Percentiles rank a stretch among this genome's conserved stretches.
phyloP scores from a whole-genome alignment of 2,797 vertebrate species.

The Falco novaeseelandiae region DNA sequence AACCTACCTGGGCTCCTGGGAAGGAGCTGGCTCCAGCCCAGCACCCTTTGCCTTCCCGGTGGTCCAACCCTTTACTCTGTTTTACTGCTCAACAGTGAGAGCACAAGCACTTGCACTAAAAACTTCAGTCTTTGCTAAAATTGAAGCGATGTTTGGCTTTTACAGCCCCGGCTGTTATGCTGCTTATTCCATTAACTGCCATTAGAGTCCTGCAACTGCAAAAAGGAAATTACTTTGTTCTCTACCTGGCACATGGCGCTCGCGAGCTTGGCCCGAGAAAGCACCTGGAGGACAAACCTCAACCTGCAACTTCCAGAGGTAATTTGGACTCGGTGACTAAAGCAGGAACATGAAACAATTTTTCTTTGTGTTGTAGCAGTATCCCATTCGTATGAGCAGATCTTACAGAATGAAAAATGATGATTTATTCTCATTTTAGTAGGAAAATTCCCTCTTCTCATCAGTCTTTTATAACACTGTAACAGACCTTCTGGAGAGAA shows the following conservation, averaged over 20 bases:
- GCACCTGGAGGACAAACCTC: not conserved
- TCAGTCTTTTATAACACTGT: slow-evolving; percentile 23
- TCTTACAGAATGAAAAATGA: slow-evolving; percentile 26
- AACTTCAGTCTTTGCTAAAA: not conserved
- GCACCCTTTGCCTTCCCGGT: rapidly evolving
- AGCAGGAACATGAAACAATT: not conserved
- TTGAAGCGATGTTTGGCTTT: not conserved
- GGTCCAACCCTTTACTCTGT: not conserved
- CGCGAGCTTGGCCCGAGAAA: not conserved
- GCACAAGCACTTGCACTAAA: not conserved
- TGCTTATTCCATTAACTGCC: not conserved
- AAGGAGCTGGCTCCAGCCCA: not conserved
- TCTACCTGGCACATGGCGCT: not conserved
- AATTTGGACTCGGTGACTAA: not conserved
- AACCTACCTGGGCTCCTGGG: not conserved
- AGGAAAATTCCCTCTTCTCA: slow-evolving; percentile 43
- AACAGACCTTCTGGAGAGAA: slow-evolving; percentile 16
- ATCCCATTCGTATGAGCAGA: not conserved
- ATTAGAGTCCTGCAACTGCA: not conserved
- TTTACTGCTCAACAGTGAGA: not conserved
- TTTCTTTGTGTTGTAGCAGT: not conserved
- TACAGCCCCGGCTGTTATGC: rapidly evolving
- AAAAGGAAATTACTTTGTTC: not conserved
- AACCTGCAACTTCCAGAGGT: not conserved
- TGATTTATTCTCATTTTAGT: slow-evolving; percentile 37